Base-by-base conservation (phyloP, 1,140 invertebrate genomes). In the Temnothorax nylanderi region DNA sequence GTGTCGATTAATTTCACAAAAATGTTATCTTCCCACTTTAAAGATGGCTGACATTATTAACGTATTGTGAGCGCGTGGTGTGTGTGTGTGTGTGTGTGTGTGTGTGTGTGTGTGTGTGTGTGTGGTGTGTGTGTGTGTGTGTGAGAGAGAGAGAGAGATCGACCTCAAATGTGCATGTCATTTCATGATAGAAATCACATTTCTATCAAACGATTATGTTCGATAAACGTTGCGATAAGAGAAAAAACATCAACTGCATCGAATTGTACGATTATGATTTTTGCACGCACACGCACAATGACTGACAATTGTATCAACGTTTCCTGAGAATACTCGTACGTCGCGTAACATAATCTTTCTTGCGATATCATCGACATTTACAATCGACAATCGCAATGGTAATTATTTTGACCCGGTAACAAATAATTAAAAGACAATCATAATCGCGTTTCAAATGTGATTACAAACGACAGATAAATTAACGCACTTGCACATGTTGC, bases 401-500 rank as follows among this genome's bases (percentile, higher is more conserved):
- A 54, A 54, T 54, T 54, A 54, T n/a, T 54, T 44, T 44, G 18
- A n/a, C n/a, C 13, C 13, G 13, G 21, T 10, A 69, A 18, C 13
- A 49, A 69, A 37, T 21, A 18, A 34, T 13, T 7, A 41, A 0
- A 69, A 69, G 0, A 32, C 6, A 13, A 49, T 11, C 0, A 49
- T 44, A 65, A 3, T 13, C 11, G 6, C 0, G 6, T 18, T 47
- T 69, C 4, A 26, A 49, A 49, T 47, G 37, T 7, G 18, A 21
- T 62, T 21, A 11, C 34, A 65, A 47, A 58, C 18, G 56, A 72
- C 34, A 84, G 82, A 67, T 51, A 69, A 85, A 90, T 87, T 78
- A 72, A 34, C 74, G 76, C 78, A 77, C 41, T 60, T 78, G 72
- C 71, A 75, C 34, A 71, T 56, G 44, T 37, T 51, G 64, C 34